Evolutionary conservation across 1,140 invertebrate genomes (phyloP), one percentile per base, ranked within the genome.

Genomic region (Limonius californicus): DNA sequence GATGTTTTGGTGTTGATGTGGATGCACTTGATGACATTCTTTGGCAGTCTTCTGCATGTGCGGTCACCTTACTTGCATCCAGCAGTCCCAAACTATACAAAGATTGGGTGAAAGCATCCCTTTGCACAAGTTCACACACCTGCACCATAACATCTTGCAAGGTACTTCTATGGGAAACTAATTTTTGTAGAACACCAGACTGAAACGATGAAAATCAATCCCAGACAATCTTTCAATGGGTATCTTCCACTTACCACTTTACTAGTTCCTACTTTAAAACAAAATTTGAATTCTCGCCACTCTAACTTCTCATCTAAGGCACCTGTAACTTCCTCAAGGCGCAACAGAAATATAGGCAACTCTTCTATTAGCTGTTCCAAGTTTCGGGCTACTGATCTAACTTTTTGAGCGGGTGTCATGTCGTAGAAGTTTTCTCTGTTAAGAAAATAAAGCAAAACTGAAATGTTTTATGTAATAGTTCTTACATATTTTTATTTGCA

Each of bases 261-360:
- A 53, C 85, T 86, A 35, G 85, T 87, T 12, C 83, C 84, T 50
- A 86, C 76, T 78, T 87, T 87, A 65, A 88, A 86, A 62, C 84
- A 84, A 72, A 87, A 87, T 69, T 87, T 87, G 76, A 86, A 88
- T 71, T 88, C 85, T 60, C 82, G 81, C 83, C 85, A 86, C 62
- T 84, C 84, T 54, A 87, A 73, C 67, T 84, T 84, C 60, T 87
- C 84, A 68, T 87, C 84, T 32, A 86, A 75, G 0, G 82, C 81
- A 62, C 79, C 75, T 21, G 81, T 82, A 12, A 86, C 72, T 72
- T 87, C 85, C 74, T 87, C 84, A 21, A 87, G 72, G 16, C 84
- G 77, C 23, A 84, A 71, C 23, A 87, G 74, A 71, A 86, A 84
- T 30, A 85, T 76, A 39, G 85, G 85, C 65, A 87, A 78, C 73